A percentile compares a stretch with the other conserved stretches of the same genome.
Evolutionary conservation across 2,113 vertebrate genomes (phyloP).

Genomic region (Colius striatus): DNA sequence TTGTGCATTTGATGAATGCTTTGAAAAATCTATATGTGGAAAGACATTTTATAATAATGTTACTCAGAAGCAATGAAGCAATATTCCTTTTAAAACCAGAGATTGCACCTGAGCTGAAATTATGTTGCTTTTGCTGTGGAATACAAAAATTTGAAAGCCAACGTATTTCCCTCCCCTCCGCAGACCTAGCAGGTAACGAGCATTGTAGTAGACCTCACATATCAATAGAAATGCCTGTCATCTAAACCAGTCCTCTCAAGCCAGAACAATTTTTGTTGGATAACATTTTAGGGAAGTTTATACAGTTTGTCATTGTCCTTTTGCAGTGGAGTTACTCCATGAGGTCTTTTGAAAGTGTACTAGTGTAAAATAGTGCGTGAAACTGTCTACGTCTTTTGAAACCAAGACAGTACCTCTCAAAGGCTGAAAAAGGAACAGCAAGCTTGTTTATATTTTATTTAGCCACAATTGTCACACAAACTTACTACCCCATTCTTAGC

Average conservation of each 20-base stretch:
- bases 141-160: neutral
- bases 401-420: neutral
- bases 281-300: neutral
- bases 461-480: neutral
- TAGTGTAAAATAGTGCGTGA: neutral
- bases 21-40: slow-evolving; percentile 34
- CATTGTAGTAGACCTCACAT: neutral
- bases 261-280: neutral
- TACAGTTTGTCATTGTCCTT: neutral
- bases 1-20: slow-evolving; percentile 15
- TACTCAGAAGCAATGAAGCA: neutral
- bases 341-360: neutral
- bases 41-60: neutral
- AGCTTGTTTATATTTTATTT: neutral
- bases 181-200: neutral
- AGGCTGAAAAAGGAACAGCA: neutral
- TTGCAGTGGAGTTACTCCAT: neutral
- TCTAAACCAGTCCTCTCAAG: neutral
- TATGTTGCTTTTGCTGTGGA: neutral
- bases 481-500: neutral
- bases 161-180: neutral
- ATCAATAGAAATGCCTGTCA: neutral
- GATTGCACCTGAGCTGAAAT: slow-evolving; percentile 5
- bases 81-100: neutral
- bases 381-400: neutral